Evolutionary conservation across 2,888 invertebrate species (phyloP), one percentile per base, ranked within the genome.

Genomic region (Pimpla rufipes): DNA sequence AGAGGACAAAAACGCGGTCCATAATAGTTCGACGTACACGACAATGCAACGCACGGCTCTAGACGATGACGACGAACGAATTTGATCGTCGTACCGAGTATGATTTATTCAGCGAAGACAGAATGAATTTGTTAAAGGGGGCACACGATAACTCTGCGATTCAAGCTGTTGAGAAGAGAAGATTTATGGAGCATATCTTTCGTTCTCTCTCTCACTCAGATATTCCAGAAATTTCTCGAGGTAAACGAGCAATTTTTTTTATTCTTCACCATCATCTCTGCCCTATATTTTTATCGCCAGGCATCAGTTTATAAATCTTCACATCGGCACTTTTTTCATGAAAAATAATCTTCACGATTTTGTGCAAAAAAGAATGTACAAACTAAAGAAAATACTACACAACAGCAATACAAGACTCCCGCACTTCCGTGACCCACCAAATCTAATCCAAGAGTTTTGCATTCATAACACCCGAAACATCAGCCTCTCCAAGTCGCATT

Each of bases 71-170:
- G 23, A n/a, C 70, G 55, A 40, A 55, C 55, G 70, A 70, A 42
- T 66, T 45, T 45, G 13, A 42, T 66, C 52, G 40, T 37, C 52
- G 42, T 52, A 29, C 70, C 50, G 37, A 50, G 70, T 29, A 52
- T 64, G 42, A 71, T 23, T 78, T 64, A 71, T 64, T 52, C 52
- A 29, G 42, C 16, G 18, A 71, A 70, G 52, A 64, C 42, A 52
- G 13, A 62, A 40, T 37, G 52, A 70, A 50, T 50, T 52, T 23
- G 50, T 35, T n/a, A 35, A 62, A 52, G 62, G 35, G 62, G 18
- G 35, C 37, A 64, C 42, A 57, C 62, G 35, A 70, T 78, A 70
- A 78, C 62, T 70, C 42, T 29, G 37, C 45, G 52, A 70, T 70
- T 78, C 59, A 55, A 62, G 52, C 52, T n/a, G 52, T 37, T 29